Evolutionary conservation across 2,888 invertebrate species (phyloP).

Genomic region (Drosophila colorata): DNA sequence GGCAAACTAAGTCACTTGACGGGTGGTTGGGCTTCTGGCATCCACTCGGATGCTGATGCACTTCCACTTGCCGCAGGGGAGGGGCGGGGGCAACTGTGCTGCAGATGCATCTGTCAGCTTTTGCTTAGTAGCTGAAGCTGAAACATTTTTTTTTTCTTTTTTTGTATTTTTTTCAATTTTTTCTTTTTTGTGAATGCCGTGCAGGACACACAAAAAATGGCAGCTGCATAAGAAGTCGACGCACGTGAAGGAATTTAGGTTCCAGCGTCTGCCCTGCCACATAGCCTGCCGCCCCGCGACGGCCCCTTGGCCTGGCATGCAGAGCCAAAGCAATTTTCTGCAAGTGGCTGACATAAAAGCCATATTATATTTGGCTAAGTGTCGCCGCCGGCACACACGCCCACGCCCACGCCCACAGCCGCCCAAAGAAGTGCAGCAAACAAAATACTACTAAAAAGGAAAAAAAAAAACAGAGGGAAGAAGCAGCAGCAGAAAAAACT

Average conservation of each 20-base stretch:
- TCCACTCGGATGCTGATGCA: conserved; percentile 20
- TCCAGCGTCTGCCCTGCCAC: conserved; percentile 6
- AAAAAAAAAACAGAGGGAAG: conserved; percentile 12
- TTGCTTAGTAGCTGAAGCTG: conserved; percentile 18
- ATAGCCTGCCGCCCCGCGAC: not conserved
- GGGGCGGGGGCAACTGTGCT: not conserved
- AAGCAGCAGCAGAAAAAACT: conserved; percentile 48
- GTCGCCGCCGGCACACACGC: conserved; percentile 69
- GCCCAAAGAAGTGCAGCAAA: conserved; percentile 25
- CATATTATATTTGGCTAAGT: conserved; percentile 79
- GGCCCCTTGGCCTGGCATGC: conserved; percentile 6
- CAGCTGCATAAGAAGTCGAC: conserved; percentile 34
- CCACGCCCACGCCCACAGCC: conserved; percentile 18
- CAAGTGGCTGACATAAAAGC: conserved; percentile 79
- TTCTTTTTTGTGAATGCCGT: conserved; percentile 1
- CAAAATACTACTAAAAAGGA: conserved; percentile 7
- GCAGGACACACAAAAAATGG: conserved; percentile 15
- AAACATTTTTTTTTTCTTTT: conserved; percentile 7
- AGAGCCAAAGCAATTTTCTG: conserved; percentile 71
- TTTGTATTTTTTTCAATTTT: not conserved
- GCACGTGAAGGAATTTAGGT: conserved; percentile 29
- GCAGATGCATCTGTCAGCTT: conserved; percentile 43
- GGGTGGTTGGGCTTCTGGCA: not conserved
- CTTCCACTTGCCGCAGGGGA: conserved; percentile 5
- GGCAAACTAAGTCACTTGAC: conserved; percentile 33